Evolutionary conservation across 2,888 invertebrate genomes (phyloP).

Genomic region (Tachystola acroxantha): DNA sequence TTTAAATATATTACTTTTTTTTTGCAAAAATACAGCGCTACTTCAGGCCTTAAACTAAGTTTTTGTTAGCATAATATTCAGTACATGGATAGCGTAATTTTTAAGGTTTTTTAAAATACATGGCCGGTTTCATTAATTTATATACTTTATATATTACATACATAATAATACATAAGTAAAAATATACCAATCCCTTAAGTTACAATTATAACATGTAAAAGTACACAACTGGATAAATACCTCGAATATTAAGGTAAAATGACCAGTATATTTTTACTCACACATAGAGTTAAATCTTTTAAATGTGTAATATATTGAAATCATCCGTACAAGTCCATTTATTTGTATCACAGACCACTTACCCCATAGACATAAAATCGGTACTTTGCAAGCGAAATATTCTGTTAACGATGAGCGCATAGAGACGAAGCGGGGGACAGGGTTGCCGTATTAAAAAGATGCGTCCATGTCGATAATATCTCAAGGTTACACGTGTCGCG

Average conservation of each 20-base stretch:
- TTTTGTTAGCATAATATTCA: conserved; percentile 32
- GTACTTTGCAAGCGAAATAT: too few relatives aligned
- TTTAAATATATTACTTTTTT: conserved; percentile 23
- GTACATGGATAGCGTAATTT: conserved; percentile 35
- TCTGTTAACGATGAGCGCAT: too few relatives aligned
- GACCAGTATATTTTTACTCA: neutral
- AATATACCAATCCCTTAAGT: neutral
- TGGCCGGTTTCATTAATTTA: conserved; percentile 67
- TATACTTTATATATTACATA: conserved; percentile 36
- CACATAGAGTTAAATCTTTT: neutral
- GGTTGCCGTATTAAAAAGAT: too few relatives aligned
- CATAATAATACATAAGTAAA: conserved; percentile 7
- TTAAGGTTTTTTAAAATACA: conserved; percentile 36
- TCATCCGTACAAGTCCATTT: too few relatives aligned
- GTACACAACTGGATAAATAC: neutral
- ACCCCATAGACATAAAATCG: neutral
- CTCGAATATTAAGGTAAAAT: neutral
- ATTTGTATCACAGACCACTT: too few relatives aligned
- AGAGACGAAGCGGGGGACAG: too few relatives aligned
- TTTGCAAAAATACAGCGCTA: conserved; percentile 68
- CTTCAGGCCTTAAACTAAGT: conserved; percentile 43
- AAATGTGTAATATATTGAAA: neutral
- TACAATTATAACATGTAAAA: too few relatives aligned
- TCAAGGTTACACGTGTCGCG: too few relatives aligned
- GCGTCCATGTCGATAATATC: too few relatives aligned